Percentiles rank a stretch among this genome's conserved stretches.
phyloP scores from a whole-genome alignment of 1,140 invertebrate species.

The Carposina sasakii region DNA sequence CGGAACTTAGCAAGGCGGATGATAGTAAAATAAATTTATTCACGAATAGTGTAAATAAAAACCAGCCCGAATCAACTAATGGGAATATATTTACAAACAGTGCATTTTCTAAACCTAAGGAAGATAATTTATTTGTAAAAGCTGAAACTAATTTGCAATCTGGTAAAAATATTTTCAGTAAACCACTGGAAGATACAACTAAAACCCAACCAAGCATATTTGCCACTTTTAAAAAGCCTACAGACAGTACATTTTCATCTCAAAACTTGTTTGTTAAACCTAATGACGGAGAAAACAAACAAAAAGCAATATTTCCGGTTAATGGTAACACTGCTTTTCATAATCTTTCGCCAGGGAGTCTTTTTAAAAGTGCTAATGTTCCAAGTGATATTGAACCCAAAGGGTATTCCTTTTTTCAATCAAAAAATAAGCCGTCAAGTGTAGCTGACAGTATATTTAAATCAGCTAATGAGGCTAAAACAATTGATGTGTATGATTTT shows the following conservation, averaged over 20 bases:
- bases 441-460: conserved; percentile 50
- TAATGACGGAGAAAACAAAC: conserved; percentile 5
- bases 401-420: conserved; percentile 48
- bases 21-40: conserved; percentile 15
- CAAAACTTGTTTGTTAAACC: conserved; percentile 24
- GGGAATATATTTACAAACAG: conserved; percentile 3
- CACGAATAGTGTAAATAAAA: conserved; percentile 10
- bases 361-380: conserved; percentile 49
- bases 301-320: conserved; percentile 15
- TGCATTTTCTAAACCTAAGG: conserved; percentile 18
- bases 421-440: conserved; percentile 48
- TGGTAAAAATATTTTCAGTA: too few species aligned
- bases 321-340: conserved; percentile 30
- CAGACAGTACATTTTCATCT: not conserved
- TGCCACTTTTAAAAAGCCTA: conserved; percentile 29
- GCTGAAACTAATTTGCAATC: too few species aligned
- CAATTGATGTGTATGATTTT: conserved; percentile 45
- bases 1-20: conserved; percentile 1
- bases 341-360: conserved; percentile 44
- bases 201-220: conserved; percentile 36
- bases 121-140: conserved; percentile 31
- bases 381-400: conserved; percentile 29
- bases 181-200: conserved; percentile 13
- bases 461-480: conserved; percentile 29
- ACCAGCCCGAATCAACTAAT: conserved; percentile 5